Base-by-base conservation (phyloP, 1,140 invertebrate genomes). In the Mamestra configurata region DNA sequence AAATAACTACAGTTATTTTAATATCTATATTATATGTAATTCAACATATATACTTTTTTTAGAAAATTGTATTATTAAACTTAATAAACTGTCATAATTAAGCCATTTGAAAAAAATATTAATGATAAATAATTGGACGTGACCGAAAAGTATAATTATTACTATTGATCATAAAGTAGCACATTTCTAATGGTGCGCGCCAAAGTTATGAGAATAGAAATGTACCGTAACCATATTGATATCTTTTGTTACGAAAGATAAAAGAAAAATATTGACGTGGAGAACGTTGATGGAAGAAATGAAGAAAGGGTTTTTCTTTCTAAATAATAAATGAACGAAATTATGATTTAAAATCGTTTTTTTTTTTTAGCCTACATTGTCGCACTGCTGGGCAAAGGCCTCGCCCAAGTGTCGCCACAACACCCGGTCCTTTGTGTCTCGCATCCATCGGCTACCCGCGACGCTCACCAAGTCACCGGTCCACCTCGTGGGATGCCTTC, bases 231-330 rank as follows among this genome's bases (percentile, higher is more conserved):
- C 24, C 27, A 18, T 64, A 64, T 37, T 40, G n/a, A 64, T 64
- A 37, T 64, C 59, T 64, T 64, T 64, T 64, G 59, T 64, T 64
- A n/a, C 0, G 6, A 64, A 64, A 20, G 59, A 64, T 64, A 64
- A 64, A 64, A 64, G 35, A 20, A 64, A 64, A 64, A 40, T 7
- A 64, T 64, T 35, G 59, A 37, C 59, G 53, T 27, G 22, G 10
- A 57, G 0, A 57, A 55, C 11, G 22, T 24, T 27, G 20, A 27
- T 57, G 59, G 31, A 10, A 18, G 20, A n/a, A 10, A 1, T 64
- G 31, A 18, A 18, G n/a, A 10, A n/a, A 18, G 10, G 24, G 22
- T 27, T 22, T 55, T 4, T 55, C 13, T 24, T 35, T 5, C 15
- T 35, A 11, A 22, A 22, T 55, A 8, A 35, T 4, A 7, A 7